Conservation (phyloP, 1,140 invertebrate genomes). For the Drosophila watanabei region DNA sequence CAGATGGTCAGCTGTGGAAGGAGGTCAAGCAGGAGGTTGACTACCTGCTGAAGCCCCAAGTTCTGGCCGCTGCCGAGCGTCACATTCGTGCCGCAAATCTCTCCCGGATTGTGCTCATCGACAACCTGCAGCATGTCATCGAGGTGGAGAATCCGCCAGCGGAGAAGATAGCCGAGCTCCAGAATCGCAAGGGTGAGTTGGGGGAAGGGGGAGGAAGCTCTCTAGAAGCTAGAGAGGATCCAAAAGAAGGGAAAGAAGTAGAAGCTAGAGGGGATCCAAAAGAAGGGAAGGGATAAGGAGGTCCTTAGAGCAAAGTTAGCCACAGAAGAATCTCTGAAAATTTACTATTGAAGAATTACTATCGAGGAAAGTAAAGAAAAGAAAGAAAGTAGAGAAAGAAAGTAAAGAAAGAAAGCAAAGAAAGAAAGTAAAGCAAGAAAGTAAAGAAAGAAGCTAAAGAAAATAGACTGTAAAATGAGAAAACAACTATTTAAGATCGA, state of each 20-base stretch:
- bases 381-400: neutral
- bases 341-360: neutral
- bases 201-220: neutral
- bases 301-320: too few relatives aligned
- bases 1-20: slow-evolving; percentile 90
- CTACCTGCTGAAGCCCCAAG: slow-evolving; percentile 88
- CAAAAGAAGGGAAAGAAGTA: neutral
- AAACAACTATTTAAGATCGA: too few relatives aligned
- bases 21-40: slow-evolving; percentile 89
- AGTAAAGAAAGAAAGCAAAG: neutral
- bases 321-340: neutral
- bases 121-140: slow-evolving; percentile 91
- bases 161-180: slow-evolving; percentile 88
- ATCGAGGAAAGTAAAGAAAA: neutral
- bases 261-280: neutral
- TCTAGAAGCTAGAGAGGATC: neutral
- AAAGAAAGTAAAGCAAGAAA: neutral
- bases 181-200: slow-evolving; percentile 90
- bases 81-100: slow-evolving; percentile 87
- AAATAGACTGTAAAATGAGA: neutral
- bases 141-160: slow-evolving; percentile 91
- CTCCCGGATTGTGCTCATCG: slow-evolving; percentile 89
- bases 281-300: too few relatives aligned
- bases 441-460: neutral
- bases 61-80: slow-evolving; percentile 87